Evolutionary conservation across 2,888 invertebrate species (phyloP), one percentile per base, ranked within the genome.

Genomic region (Synanthedon andrenaeformis): DNA sequence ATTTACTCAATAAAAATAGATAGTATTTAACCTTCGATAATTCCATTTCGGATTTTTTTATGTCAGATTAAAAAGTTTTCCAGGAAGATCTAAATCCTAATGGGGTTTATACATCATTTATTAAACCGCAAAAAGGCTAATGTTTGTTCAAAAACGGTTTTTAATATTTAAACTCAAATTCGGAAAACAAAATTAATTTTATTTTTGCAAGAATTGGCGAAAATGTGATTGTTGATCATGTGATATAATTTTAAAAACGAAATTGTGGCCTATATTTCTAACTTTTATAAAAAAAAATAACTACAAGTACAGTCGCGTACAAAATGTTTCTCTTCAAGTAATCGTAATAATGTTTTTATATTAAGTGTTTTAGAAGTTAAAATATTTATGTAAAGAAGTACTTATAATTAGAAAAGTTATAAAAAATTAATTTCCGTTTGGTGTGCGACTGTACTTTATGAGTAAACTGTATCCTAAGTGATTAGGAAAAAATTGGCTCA

Each of bases 171-270:
- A 35, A 35, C 35, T 3, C 35, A 8, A 35, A 35, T 35, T 35
- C 35, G 35, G 8, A 35, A 35, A 35, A 1, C 8, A 3, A 23
- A 8, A 35, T 35, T 35, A 35, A 2, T 35, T 35, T 35, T 35
- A 45, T 5, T 45, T 45, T 45, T 13, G 13, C 12, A 45, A 51
- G 13, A 53, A 52, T 53, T 52, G 68, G 69, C 68, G 63, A 67
- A 68, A 72, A 66, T 80, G 79, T 80, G 81, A 82, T 79, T 68
- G 60, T 63, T 70, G 66, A 70, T 67, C 57, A 65, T 82, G 83
- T 83, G 83, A 83, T 84, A 79, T 58, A 70, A 66, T 70, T 67
- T 66, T 65, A 42, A 51, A 35, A 76, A 70, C 69, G 74, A 79
- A 75, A 72, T 71, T 70, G 78, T 76, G 82, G 82, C 82, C 82